Evolutionary conservation across 1,140 invertebrate genomes (phyloP), one percentile per base, ranked within the genome.

Genomic region (Tetragnatha versicolor): DNA sequence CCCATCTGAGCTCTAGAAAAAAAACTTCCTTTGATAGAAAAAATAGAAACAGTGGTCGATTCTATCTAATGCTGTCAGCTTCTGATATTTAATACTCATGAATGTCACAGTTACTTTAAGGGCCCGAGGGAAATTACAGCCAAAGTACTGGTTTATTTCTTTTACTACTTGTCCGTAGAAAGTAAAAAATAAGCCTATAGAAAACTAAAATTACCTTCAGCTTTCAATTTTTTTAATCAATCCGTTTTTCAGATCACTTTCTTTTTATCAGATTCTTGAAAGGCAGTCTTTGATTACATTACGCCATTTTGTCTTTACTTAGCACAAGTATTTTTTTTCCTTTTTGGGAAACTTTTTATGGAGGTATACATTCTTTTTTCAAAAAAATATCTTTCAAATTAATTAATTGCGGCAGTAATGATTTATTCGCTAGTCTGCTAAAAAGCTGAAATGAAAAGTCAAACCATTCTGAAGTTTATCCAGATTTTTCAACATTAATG

Each of bases 51-150:
- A 63, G 42, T 63, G 35, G 22, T 63, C 60, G 25, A 37, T 63
- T 42, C 35, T 22, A 39, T 63, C 22, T 63, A 63, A 39, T 42
- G 35, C 60, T 63, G 60, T 63, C 60, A 63, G 33, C 33, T 63
- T 63, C 60, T 42, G 37, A 63, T 63, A 63, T 63, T 63, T 63
- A 63, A 63, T 63, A 63, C 60, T 42, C 60, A 42, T 63, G 60
- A 63, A 63, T 63, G 60, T 42, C 60, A 39, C 60, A 27, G 25
- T 63, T 42, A 22, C 20, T 63, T 42, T 37, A 20, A 39, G 9
- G n/a, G 60, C 35, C 35, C 60, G 35, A 42, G 60, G 35, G 60
- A 42, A 63, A 63, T 63, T 63, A 63, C 35, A 63, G 60, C 17
- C 17, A 63, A 63, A 39, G 60, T 27, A 42, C 20, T 39, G 33